Evolutionary conservation across 2,113 vertebrate genomes (phyloP).

Genomic region (Brachyistius frenatus): DNA sequence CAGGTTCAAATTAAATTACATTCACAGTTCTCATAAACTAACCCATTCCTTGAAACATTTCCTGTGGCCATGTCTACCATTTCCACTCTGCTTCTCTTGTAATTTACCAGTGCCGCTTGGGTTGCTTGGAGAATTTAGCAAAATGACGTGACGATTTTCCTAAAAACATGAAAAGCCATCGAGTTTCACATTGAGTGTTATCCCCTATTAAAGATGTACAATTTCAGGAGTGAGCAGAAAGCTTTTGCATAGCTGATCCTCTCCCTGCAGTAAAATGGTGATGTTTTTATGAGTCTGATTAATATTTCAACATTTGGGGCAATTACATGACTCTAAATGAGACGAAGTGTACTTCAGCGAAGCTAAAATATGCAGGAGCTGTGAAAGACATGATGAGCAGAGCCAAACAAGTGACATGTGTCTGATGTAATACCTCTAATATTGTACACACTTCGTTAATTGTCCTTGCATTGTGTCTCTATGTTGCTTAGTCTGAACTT

Average conservation of each 20-base stretch:
- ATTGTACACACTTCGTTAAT: not conserved
- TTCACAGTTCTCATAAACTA: constrained; percentile 43
- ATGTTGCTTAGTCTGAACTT: constrained; percentile 17
- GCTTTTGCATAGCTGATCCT: constrained; percentile 67
- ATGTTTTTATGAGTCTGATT: constrained; percentile 74
- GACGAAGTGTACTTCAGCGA: constrained; percentile 53
- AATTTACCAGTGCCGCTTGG: constrained; percentile 51
- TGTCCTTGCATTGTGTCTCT: constrained; percentile 8
- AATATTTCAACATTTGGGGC: constrained; percentile 81
- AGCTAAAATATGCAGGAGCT: constrained; percentile 71
- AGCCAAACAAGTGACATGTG: constrained; percentile 48
- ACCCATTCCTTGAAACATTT: constrained; percentile 53
- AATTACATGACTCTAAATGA: constrained; percentile 79
- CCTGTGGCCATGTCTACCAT: constrained; percentile 58
- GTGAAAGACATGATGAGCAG: constrained; percentile 63
- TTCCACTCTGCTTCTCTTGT: constrained; percentile 52
- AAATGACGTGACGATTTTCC: constrained; percentile 67
- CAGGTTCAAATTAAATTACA: constrained; percentile 52
- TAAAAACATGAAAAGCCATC: constrained; percentile 69
- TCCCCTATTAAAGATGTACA: constrained; percentile 68
- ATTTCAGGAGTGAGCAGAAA: constrained; percentile 63
- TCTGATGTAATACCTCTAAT: constrained; percentile 37
- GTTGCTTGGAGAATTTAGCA: constrained; percentile 53
- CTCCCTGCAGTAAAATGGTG: constrained; percentile 65
- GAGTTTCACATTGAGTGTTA: constrained; percentile 58